Evolutionary conservation across 1,140 invertebrate species (phyloP).

Genomic region (Drosophila albomicans): DNA sequence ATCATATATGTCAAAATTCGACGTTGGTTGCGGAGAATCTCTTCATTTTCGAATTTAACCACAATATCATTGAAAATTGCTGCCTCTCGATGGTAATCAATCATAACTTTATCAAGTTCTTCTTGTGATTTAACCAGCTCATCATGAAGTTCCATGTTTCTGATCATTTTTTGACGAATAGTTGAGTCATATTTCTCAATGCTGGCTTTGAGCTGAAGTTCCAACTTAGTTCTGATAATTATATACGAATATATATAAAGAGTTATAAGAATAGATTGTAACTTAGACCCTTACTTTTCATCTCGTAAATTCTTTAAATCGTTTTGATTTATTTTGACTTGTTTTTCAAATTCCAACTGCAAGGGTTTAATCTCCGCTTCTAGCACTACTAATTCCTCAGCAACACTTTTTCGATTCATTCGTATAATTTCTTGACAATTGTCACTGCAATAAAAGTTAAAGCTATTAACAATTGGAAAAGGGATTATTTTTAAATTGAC

Average conservation of each 20-base stretch:
- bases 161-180: conserved; percentile 24
- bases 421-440: conserved; percentile 6
- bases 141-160: conserved; percentile 3
- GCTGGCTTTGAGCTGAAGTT: not conserved
- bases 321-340: not conserved
- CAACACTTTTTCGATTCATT: not conserved
- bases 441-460: not conserved
- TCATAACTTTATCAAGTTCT: conserved; percentile 1
- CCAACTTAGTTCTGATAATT: conserved; percentile 24
- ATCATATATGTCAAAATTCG: conserved; percentile 23
- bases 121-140: not conserved
- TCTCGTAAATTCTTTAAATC: not conserved
- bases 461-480: not conserved
- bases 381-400: conserved; percentile 3
- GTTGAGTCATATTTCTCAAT: conserved; percentile 30
- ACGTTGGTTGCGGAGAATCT: not conserved
- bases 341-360: not conserved
- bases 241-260: no score
- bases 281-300: conserved; percentile 21
- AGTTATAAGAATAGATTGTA: no score
- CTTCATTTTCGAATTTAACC: not conserved
- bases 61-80: conserved; percentile 24
- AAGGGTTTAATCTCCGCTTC: conserved; percentile 15
- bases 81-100: not conserved
- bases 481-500: not conserved